phyloP scores from a whole-genome alignment of 2,888 invertebrate species.

The Latrodectus hesperus region DNA sequence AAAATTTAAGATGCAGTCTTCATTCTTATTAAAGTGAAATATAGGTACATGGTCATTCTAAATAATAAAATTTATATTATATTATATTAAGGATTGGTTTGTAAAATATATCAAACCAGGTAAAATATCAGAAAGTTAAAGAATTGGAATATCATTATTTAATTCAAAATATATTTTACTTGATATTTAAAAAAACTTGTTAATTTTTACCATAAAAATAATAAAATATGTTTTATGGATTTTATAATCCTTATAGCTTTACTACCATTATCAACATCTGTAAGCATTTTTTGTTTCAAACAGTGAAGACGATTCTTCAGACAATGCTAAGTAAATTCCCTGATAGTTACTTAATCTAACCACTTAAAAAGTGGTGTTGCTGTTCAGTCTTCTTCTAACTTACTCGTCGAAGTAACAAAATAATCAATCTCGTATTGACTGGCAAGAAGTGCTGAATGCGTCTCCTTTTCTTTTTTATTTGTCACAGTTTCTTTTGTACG shows the following conservation, averaged over 20 bases:
- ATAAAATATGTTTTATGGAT: not conserved
- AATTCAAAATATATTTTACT: too few species aligned
- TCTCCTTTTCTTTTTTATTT: not conserved
- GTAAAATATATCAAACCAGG: too few species aligned
- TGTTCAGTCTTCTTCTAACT: not conserved
- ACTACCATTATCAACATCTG: not conserved
- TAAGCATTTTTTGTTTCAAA: not conserved
- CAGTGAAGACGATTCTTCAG: not conserved
- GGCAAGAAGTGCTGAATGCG: slow-evolving; percentile 13
- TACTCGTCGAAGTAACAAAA: slow-evolving; percentile 6
- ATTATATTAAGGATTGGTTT: too few species aligned
- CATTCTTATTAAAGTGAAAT: too few species aligned
- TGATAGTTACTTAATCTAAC: not conserved
- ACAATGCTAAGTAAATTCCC: not conserved
- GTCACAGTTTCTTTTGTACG: slow-evolving; percentile 22
- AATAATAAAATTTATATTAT: too few species aligned
- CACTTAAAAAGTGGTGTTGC: not conserved
- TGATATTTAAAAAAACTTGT: too few species aligned
- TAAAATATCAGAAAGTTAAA: too few species aligned
- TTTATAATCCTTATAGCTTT: not conserved
- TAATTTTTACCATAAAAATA: too few species aligned
- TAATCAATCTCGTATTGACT: slow-evolving; percentile 52
- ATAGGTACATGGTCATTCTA: too few species aligned
- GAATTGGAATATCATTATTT: too few species aligned
- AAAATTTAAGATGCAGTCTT: too few species aligned